Evolutionary conservation across 2,113 vertebrate genomes (phyloP).

Genomic region (Pholis gunnellus): DNA sequence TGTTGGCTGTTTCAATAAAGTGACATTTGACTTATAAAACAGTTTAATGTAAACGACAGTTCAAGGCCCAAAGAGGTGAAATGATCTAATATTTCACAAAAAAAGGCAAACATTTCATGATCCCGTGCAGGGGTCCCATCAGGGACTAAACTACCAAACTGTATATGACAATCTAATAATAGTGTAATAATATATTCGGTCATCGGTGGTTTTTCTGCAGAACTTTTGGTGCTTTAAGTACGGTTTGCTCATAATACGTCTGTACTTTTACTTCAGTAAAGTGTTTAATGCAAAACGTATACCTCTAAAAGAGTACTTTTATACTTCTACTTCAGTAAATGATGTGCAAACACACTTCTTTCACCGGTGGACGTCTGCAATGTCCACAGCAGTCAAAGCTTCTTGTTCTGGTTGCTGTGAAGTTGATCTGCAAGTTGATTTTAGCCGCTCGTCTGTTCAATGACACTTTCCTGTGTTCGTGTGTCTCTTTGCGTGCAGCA

Average conservation of each 20-base stretch:
- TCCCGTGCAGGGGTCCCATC: background rate
- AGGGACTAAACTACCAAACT: background rate
- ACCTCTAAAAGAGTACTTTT: background rate
- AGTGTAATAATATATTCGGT: no score
- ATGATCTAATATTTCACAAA: background rate
- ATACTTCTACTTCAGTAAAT: background rate
- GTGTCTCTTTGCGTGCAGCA: slow-evolving; percentile 43
- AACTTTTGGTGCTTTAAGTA: background rate
- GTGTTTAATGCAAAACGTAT: background rate
- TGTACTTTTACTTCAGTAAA: background rate
- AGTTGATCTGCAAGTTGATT: background rate
- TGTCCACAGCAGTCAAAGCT: background rate
- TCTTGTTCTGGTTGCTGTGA: background rate
- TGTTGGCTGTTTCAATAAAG: background rate
- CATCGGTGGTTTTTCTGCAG: background rate
- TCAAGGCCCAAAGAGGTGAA: background rate
- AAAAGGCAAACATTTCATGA: background rate
- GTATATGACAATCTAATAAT: background rate
- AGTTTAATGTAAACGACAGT: background rate
- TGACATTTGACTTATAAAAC: background rate
- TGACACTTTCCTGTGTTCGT: background rate
- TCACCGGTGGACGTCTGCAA: background rate
- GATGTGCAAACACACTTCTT: no score
- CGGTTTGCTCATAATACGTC: background rate
- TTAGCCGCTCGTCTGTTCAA: background rate